Conservation (phyloP, 30 jellyfish, hydroid and myxozoan species). For the Aurelia sp. region DNA sequence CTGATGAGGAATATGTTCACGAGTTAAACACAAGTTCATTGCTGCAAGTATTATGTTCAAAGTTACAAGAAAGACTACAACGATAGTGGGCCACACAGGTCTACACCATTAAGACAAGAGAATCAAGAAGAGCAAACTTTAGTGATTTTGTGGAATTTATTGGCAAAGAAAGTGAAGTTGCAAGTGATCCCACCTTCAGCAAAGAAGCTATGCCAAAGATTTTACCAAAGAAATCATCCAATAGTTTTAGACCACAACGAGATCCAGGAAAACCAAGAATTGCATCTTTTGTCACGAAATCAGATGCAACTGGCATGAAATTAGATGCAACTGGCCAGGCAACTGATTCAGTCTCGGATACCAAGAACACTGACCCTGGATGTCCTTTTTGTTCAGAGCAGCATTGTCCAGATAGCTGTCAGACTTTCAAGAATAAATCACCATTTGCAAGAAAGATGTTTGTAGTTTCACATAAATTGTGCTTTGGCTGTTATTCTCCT, state of each 20-base stretch:
- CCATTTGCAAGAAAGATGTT: constrained; percentile 45
- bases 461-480: constrained; percentile 35
- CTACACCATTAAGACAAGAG: constrained; percentile 37
- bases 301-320: constrained; percentile 2
- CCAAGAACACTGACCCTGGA: constrained; percentile 28
- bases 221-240: constrained; percentile 20
- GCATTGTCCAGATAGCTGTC: constrained; percentile 45
- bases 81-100: constrained; percentile 47
- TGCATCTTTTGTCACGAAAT: constrained; percentile 14
- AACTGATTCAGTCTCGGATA: constrained; percentile 25
- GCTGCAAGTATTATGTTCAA: constrained; percentile 26
- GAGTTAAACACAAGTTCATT: constrained; percentile 42
- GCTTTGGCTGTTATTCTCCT: constrained; percentile 62
- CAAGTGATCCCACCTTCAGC: constrained; percentile 48
- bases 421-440: constrained; percentile 21
- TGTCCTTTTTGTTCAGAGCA: constrained; percentile 50
- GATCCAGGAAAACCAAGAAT: constrained; percentile 31
- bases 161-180: constrained; percentile 42
- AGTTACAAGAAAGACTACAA: constrained; percentile 44
- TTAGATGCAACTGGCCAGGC: not conserved
- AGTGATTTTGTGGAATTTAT: constrained; percentile 47
- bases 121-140: constrained; percentile 49
- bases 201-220: constrained; percentile 54
- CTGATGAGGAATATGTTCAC: constrained; percentile 49
- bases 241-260: constrained; percentile 31